Evolutionary conservation across 2,113 vertebrate genomes (phyloP).

Genomic region (Oryctolagus cuniculus): mOryCun1.1 NC_091448.1:3060001-3060500

Average conservation of each 20-base stretch:
- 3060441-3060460: too few relatives aligned
- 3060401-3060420: rapidly evolving
- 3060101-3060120: conserved; percentile 87
- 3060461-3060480: too few relatives aligned
- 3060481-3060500: too few relatives aligned
- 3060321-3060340: conserved; percentile 89
- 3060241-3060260: conserved; percentile 87
- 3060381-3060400: too few relatives aligned
- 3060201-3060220: conserved; percentile 87
- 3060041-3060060: too few relatives aligned
- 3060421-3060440: not conserved
- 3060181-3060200: conserved; percentile 89
- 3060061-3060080: too few relatives aligned
- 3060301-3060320: conserved; percentile 85
- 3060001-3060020: rapidly evolving
- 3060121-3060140: conserved; percentile 86
- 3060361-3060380: conserved; percentile 56
- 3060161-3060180: conserved; percentile 90
- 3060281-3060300: conserved; percentile 86
- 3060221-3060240: conserved; percentile 87
- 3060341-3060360: conserved; percentile 88
- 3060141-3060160: conserved; percentile 89
- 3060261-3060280: conserved; percentile 85
- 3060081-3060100: conserved; percentile 81
- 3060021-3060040: rapidly evolving